Evolutionary conservation across 37 sponge, comb jelly and placozoan genomes (phyloP).

Genomic region (Aplysina aerophoba): DNA sequence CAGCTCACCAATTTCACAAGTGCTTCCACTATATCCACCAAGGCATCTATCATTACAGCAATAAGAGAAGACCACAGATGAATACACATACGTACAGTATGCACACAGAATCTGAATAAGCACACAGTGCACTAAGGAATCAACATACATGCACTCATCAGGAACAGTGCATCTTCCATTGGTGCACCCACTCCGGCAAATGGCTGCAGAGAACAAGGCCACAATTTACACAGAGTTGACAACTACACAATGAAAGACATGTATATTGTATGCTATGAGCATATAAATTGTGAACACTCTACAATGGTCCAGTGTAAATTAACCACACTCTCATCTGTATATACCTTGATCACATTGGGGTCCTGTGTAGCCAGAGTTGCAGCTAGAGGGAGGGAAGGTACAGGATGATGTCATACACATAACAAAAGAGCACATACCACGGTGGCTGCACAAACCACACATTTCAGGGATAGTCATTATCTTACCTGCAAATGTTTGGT

Average conservation of each 20-base stretch:
- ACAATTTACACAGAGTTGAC: not conserved
- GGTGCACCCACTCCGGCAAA: slow-evolving; percentile 40
- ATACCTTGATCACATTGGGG: not conserved
- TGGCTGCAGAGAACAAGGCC: slow-evolving; percentile 22
- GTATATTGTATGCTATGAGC: too few relatives aligned
- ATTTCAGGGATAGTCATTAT: too few relatives aligned
- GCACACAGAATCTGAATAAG: not conserved
- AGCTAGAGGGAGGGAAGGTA: not conserved
- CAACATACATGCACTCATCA: slow-evolving; percentile 46
- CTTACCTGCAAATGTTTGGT: slow-evolving; percentile 24
- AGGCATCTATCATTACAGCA: slow-evolving; percentile 56
- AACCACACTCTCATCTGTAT: not conserved
- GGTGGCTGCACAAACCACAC: not conserved
- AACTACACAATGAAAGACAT: too few relatives aligned
- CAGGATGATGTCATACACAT: not conserved
- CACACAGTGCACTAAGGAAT: not conserved
- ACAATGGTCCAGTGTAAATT: too few relatives aligned
- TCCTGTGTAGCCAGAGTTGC: slow-evolving; percentile 1
- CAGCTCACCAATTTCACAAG: too few relatives aligned
- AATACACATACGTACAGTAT: too few relatives aligned
- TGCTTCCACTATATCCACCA: not conserved
- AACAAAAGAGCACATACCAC: not conserved
- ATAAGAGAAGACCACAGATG: not conserved
- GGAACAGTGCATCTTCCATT: slow-evolving; percentile 43
- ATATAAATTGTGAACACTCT: too few relatives aligned